These are phyloP conservation scores for Tholera decimalis DNA, from an alignment of 2,888 invertebrate species.

Conservation along the genomic window DNA sequence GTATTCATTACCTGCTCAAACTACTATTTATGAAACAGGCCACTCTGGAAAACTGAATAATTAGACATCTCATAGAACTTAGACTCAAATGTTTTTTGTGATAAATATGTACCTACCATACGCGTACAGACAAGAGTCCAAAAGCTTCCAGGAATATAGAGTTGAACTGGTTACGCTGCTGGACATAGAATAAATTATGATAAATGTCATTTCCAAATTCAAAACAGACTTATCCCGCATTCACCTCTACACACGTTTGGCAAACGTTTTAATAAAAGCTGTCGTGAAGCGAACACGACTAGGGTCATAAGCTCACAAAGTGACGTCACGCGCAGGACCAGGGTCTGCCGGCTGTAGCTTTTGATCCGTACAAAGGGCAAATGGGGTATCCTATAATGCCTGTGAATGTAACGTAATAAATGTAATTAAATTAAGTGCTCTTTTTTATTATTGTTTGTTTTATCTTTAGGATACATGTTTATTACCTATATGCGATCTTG, in stretches of 20 bases:
- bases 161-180: not conserved
- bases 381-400: slow-evolving; percentile 44
- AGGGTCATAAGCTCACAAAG: slow-evolving; percentile 80
- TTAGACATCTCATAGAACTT: too few relatives aligned
- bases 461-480: not conserved
- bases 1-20: too few relatives aligned
- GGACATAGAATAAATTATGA: not conserved
- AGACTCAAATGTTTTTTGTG: too few relatives aligned
- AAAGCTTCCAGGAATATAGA: not conserved
- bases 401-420: slow-evolving; percentile 54
- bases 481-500: not conserved
- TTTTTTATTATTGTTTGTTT: slow-evolving; percentile 35
- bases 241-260: slow-evolving; percentile 44
- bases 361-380: slow-evolving; percentile 69
- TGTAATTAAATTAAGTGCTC: slow-evolving; percentile 58
- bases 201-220: slow-evolving; percentile 42
- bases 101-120: too few relatives aligned
- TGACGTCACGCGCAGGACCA: slow-evolving; percentile 76
- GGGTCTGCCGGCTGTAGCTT: slow-evolving; percentile 61
- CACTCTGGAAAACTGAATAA: too few relatives aligned
- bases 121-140: not conserved
- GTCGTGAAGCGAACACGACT: slow-evolving; percentile 50
- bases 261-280: slow-evolving; percentile 57
- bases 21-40: too few relatives aligned
- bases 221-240: slow-evolving; percentile 29